Conservation (phyloP, 35 echinoderm and acorn worm species). For the Stichopus chloronotus region DNA sequence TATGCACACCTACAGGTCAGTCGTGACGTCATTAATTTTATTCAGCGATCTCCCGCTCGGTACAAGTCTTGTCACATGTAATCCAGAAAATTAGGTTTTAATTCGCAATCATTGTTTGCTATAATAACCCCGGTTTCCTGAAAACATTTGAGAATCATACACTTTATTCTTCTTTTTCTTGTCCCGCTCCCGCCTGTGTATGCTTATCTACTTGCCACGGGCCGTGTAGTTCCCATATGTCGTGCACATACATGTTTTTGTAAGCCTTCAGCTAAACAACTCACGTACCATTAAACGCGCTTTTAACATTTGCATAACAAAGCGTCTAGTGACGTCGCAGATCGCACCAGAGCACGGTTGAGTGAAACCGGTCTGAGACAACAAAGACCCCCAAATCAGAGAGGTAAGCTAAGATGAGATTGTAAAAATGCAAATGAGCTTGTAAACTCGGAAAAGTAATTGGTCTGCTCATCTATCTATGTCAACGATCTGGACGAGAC, state of each 20-base stretch:
- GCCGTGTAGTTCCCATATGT: slow-evolving; percentile 33
- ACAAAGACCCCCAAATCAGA: neutral
- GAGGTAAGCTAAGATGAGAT: neutral
- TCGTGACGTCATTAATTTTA: neutral
- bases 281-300: slow-evolving; percentile 51
- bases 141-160: neutral
- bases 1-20: neutral
- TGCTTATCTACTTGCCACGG: neutral
- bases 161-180: neutral
- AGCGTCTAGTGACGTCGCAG: neutral
- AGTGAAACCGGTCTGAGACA: neutral
- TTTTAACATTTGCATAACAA: slow-evolving; percentile 38
- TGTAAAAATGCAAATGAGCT: slow-evolving; percentile 47
- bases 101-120: neutral
- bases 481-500: neutral
- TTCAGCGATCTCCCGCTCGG: neutral
- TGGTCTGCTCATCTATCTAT: slow-evolving; percentile 2
- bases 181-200: neutral
- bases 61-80: neutral
- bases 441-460: neutral
- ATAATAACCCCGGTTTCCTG: slow-evolving; percentile 3
- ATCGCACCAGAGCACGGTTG: slow-evolving; percentile 16
- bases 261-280: slow-evolving; percentile 43
- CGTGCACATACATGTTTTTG: slow-evolving; percentile 29
- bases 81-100: neutral